Conservation (phyloP, 2,797 vertebrate species). For the Gadopsis marmoratus region DNA sequence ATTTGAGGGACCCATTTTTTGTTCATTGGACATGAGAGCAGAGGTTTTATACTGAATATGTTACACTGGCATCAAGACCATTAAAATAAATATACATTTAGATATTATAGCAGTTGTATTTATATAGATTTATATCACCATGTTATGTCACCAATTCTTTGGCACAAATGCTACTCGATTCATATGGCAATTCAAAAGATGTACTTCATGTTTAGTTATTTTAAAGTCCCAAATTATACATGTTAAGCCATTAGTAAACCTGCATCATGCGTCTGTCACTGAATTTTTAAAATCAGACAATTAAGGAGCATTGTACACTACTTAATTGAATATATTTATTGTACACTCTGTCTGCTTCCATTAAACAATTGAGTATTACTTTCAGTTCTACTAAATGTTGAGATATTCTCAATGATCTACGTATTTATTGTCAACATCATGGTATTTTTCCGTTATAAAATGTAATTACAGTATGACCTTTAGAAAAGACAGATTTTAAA, state of each 20-base stretch:
- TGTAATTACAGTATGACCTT: conserved; percentile 18
- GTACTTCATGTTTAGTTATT: conserved; percentile 14
- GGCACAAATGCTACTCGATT: conserved; percentile 24
- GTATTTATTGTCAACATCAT: conserved; percentile 59
- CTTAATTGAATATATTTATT: conserved; percentile 39
- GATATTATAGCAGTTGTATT: conserved; percentile 33
- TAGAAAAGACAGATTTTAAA: conserved; percentile 16
- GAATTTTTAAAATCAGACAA: conserved; percentile 19
- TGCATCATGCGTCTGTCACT: conserved; percentile 12
- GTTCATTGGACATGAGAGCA: conserved; percentile 17
- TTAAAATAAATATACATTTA: conserved; percentile 5
- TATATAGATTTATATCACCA: conserved; percentile 33
- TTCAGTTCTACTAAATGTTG: conserved; percentile 30
- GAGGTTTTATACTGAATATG: conserved; percentile 37
- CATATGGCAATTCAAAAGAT: conserved; percentile 11
- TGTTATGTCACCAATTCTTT: conserved; percentile 24
- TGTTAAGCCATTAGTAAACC: conserved; percentile 3
- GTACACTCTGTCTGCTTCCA: conserved; percentile 26
- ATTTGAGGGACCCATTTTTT: not conserved
- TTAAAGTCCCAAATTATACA: conserved; percentile 17
- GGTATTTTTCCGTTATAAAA: conserved; percentile 26
- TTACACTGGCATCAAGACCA: conserved; percentile 23
- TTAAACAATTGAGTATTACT: conserved; percentile 34
- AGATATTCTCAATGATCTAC: conserved; percentile 19
- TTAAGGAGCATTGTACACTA: conserved; percentile 8